Conservation (phyloP, 2,888 invertebrate genomes). For the Lithophane ornitopus region DNA sequence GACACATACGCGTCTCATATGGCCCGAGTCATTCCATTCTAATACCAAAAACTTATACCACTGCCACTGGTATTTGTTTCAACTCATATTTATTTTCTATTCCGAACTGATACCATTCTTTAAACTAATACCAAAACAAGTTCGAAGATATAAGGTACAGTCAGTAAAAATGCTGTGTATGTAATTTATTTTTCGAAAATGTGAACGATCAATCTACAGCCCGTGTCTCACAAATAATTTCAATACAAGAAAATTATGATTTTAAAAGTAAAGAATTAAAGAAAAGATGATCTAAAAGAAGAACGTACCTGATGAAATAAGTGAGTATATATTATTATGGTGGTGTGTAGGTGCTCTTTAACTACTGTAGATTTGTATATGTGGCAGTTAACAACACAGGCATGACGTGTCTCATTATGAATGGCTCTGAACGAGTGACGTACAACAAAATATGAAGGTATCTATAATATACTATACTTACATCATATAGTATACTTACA, state of each 20-base stretch:
- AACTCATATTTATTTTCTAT: too few relatives aligned
- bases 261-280: not conserved
- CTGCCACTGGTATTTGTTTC: too few relatives aligned
- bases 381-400: slow-evolving; percentile 6
- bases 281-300: not conserved
- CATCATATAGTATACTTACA: too few relatives aligned
- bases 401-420: slow-evolving; percentile 8
- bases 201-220: too few relatives aligned
- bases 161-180: too few relatives aligned
- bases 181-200: too few relatives aligned
- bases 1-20: slow-evolving; percentile 5
- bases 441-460: slow-evolving; percentile 2
- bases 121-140: too few relatives aligned
- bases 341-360: not conserved
- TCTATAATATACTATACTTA: too few relatives aligned
- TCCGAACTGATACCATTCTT: too few relatives aligned
- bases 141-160: too few relatives aligned
- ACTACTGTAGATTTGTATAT: slow-evolving; percentile 45
- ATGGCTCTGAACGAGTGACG: slow-evolving; percentile 5
- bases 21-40: too few relatives aligned
- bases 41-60: too few relatives aligned
- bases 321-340: not conserved
- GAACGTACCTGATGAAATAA: not conserved
- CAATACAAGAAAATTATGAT: not conserved
- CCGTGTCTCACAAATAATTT: not conserved